These are phyloP conservation scores for Miichthys miiuy DNA, from an alignment of 2,797 vertebrate species.

Conservation along the genomic window DNA sequence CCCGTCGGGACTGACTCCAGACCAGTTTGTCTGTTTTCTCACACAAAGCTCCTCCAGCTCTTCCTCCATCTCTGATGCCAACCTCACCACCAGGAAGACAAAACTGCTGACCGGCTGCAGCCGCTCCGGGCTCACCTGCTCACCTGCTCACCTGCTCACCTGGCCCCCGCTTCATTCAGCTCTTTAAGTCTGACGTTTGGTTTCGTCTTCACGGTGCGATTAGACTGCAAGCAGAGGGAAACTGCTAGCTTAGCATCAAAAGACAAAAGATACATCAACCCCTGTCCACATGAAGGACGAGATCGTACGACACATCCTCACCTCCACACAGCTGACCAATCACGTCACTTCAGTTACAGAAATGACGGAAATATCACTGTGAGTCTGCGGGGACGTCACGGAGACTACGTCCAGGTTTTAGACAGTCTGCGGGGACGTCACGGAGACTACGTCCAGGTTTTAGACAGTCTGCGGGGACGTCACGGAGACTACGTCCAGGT, in stretches of 20 bases:
- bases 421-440: too few species aligned
- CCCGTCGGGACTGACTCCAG: constrained; percentile 45
- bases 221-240: background rate
- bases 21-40: constrained; percentile 50
- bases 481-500: too few species aligned
- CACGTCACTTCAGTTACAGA: background rate
- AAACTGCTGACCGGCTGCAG: background rate
- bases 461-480: too few species aligned
- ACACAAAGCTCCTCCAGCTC: constrained; percentile 40
- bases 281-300: background rate
- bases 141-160: background rate
- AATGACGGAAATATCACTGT: too few species aligned
- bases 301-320: background rate
- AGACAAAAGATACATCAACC: background rate
- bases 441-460: too few species aligned
- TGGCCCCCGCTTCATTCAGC: background rate
- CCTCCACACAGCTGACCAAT: background rate
- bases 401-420: too few species aligned
- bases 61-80: constrained; percentile 43
- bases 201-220: background rate
- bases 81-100: constrained; percentile 10
- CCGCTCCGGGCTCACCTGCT: constrained; percentile 13
- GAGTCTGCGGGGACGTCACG: too few species aligned
- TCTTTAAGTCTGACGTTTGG: background rate
- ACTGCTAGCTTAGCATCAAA: background rate